phyloP scores from a whole-genome alignment of 1,140 invertebrate genomes.

The Idris sp. region DNA sequence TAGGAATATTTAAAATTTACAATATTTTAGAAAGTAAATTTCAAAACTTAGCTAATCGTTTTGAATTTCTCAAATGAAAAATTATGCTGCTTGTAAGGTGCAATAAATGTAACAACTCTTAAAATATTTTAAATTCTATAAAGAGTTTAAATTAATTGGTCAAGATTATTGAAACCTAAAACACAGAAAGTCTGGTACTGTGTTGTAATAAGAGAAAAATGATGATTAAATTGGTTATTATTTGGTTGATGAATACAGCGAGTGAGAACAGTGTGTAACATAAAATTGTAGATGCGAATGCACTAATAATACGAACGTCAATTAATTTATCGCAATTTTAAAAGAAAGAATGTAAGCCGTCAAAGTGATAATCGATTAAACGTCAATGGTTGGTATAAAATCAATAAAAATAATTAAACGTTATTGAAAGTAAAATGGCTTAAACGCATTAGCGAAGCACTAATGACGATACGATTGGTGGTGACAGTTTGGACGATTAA shows the following conservation, averaged over 20 bases:
- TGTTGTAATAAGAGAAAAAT: too few relatives aligned
- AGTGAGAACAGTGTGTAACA: conserved; percentile 17
- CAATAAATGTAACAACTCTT: too few relatives aligned
- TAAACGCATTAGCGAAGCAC: conserved; percentile 52
- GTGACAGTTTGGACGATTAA: conserved; percentile 62
- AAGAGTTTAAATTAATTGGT: too few relatives aligned
- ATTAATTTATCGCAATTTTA: conserved; percentile 37
- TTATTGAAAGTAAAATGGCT: conserved; percentile 59
- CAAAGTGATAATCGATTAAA: conserved; percentile 55
- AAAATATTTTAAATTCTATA: too few relatives aligned
- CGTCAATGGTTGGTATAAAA: conserved; percentile 45
- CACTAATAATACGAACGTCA: conserved; percentile 36
- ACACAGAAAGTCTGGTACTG: too few relatives aligned
- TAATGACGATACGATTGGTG: conserved; percentile 62
- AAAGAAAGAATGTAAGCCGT: conserved; percentile 38
- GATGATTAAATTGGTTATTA: too few relatives aligned
- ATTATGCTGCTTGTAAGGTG: too few relatives aligned
- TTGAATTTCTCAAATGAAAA: too few relatives aligned
- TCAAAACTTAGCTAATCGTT: too few relatives aligned
- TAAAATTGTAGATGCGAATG: conserved; percentile 10
- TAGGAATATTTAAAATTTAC: too few relatives aligned
- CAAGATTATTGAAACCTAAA: too few relatives aligned
- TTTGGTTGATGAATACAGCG: conserved; percentile 9
- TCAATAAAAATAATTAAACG: conserved; percentile 58
- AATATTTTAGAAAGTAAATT: too few relatives aligned